These are phyloP conservation scores for Allygus modestus DNA, from an alignment of 2,888 invertebrate genomes.

Conservation along the genomic window DNA sequence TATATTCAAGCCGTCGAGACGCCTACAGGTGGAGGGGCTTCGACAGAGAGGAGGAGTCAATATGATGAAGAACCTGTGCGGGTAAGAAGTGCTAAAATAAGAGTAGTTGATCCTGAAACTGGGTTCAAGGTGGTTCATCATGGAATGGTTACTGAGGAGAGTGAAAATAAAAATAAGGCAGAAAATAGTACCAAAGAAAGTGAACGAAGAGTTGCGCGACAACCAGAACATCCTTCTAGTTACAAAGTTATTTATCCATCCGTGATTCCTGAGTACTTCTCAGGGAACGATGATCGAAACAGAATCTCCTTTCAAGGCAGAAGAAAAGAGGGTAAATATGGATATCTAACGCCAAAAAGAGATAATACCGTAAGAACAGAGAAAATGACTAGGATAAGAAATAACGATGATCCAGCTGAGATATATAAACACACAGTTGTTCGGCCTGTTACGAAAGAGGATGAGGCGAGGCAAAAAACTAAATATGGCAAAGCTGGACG, in stretches of 20 bases:
- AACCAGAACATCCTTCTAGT: neutral
- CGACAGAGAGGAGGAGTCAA: neutral
- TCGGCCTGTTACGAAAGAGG: neutral
- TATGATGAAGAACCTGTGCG: constrained; percentile 3
- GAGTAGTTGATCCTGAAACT: constrained; percentile 32
- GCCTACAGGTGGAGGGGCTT: neutral
- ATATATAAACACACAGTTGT: constrained; percentile 37
- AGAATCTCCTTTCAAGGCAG: neutral
- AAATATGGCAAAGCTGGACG: constrained; percentile 42
- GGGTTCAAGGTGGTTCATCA: constrained; percentile 42
- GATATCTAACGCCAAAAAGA: constrained; percentile 35
- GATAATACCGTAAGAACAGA: constrained; percentile 40
- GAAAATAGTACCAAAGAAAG: neutral
- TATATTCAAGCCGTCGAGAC: constrained; percentile 38
- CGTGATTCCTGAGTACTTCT: neutral
- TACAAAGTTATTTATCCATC: constrained; percentile 24
- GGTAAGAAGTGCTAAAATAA: constrained; percentile 42
- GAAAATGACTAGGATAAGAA: constrained; percentile 19
- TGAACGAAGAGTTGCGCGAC: neutral
- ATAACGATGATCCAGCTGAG: constrained; percentile 23
- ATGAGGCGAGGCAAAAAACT: neutral
- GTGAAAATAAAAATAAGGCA: neutral
- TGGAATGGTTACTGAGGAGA: neutral
- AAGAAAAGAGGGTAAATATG: constrained; percentile 25
- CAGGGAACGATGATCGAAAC: neutral